Conservation (phyloP, 35 echinoderm and acorn worm species). For the Ophiothrix spiculata region DNA sequence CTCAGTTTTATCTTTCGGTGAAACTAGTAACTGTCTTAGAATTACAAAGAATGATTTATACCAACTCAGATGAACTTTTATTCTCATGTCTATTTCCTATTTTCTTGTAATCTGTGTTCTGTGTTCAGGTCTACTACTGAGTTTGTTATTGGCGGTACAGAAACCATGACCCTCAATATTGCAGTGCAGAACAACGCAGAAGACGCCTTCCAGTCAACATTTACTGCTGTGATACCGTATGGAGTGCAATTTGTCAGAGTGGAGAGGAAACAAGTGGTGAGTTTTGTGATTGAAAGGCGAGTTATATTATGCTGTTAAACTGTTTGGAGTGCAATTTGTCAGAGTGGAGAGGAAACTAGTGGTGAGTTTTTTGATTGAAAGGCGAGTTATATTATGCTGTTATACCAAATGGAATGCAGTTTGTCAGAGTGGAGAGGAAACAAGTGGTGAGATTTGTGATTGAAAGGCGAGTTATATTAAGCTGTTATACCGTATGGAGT, state of each 20-base stretch:
- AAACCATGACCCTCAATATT: conserved; percentile 26
- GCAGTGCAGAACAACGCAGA: conserved; percentile 22
- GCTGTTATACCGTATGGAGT: conserved; percentile 32
- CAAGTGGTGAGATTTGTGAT: conserved; percentile 32
- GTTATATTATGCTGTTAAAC: conserved; percentile 26
- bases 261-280: conserved; percentile 34
- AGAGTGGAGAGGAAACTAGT: conserved; percentile 33
- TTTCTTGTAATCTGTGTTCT: not conserved
- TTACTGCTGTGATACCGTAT: conserved; percentile 24
- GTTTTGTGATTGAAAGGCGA: too few species aligned
- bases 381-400: too few species aligned
- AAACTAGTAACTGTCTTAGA: too few species aligned
- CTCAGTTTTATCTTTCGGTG: too few species aligned
- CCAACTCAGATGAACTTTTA: too few species aligned
- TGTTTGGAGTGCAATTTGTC: conserved; percentile 45
- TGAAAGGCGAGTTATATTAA: too few species aligned
- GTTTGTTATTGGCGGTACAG: conserved; percentile 29
- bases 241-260: conserved; percentile 54
- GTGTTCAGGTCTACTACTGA: conserved; percentile 13
- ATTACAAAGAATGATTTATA: too few species aligned
- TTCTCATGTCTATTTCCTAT: too few species aligned
- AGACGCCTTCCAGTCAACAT: conserved; percentile 47
- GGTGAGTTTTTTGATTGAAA: too few species aligned
- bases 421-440: conserved; percentile 49
- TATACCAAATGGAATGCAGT: conserved; percentile 37